Evolutionary conservation across 2,113 vertebrate genomes (phyloP), one percentile per base, ranked within the genome.

Genomic region (Rissa tridactyla): DNA sequence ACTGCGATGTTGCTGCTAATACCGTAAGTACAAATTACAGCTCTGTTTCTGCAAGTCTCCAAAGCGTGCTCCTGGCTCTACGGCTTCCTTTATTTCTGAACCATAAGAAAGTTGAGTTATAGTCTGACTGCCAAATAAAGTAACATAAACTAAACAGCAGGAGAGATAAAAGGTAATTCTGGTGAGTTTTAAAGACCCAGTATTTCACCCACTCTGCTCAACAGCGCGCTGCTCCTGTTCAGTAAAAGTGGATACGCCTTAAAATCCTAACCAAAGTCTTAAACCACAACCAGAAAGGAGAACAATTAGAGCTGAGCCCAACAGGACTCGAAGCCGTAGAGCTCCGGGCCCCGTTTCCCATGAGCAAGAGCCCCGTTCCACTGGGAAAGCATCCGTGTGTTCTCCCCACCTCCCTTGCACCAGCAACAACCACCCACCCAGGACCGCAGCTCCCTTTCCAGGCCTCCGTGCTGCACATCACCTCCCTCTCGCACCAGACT

Each of bases 301-400:
- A 68, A 54, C 46, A 42, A 27, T 6, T 2, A n/a, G 32, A 80
- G 14, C 51, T 38, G 27, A 54, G 42, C 27, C n/a, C 79, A 66
- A 36, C 21, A 34, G 18, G 40, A 30, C 9, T 11, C 5, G 0
- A 29, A 49, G n/a, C 4, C 2, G 1, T 23, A 1, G 2, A 54
- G 38, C 3, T 52, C 40, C 44, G 1, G 0, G 32, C 4, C 36
- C 36, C 1, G 0, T 3, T 85, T 25, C 55, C 46, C 3, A 6
- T 0, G 5, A 80, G 18, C 9, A 12, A 18, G 44, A 72, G 17
- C 20, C 34, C 15, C 1, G 0, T 18, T 6, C 20, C 26, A 22
- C 30, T 38, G 61, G 47, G 32, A 51, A 4, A 46, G 49, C 55
- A 30, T 1, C 12, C 5, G 0, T 5, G 29, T 2, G 0, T 6